phyloP scores from a whole-genome alignment of 1,140 invertebrate species.

The Thalassaphorura encarpata region DNA sequence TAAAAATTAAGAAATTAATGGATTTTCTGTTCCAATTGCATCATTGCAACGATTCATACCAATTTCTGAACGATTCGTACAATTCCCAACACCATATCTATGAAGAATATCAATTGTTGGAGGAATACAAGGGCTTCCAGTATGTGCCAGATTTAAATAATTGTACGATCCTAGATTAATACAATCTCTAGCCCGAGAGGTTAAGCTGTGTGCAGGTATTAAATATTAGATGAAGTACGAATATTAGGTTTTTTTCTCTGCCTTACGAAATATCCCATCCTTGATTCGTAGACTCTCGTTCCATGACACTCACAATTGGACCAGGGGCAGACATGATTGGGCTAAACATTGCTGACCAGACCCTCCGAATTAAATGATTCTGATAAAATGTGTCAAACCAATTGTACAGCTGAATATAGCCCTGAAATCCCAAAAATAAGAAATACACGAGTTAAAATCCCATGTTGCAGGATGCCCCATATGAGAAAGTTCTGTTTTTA shows the following conservation, averaged over 20 bases:
- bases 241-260: constrained; percentile 3
- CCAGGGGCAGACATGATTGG: constrained; percentile 89
- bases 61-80: not conserved
- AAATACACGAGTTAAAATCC: not conserved
- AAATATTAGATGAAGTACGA: constrained; percentile 49
- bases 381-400: constrained; percentile 91
- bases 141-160: constrained; percentile 81
- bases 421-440: constrained; percentile 42
- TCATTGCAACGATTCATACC: no score
- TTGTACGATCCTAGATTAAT: constrained; percentile 89
- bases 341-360: constrained; percentile 86
- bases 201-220: constrained; percentile 50
- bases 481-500: not conserved
- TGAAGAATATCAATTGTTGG: constrained; percentile 51
- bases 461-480: not conserved
- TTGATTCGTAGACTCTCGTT: constrained; percentile 69
- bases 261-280: constrained; percentile 82
- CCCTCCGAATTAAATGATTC: constrained; percentile 81
- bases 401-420: constrained; percentile 81
- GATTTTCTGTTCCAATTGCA: no score
- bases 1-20: constrained; percentile 36
- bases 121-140: constrained; percentile 58
- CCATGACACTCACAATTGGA: constrained; percentile 67
- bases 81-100: constrained; percentile 54
- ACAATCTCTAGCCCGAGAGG: constrained; percentile 61